Base-by-base conservation (phyloP, 2,888 invertebrate species). In the Adineta ricciae region DNA sequence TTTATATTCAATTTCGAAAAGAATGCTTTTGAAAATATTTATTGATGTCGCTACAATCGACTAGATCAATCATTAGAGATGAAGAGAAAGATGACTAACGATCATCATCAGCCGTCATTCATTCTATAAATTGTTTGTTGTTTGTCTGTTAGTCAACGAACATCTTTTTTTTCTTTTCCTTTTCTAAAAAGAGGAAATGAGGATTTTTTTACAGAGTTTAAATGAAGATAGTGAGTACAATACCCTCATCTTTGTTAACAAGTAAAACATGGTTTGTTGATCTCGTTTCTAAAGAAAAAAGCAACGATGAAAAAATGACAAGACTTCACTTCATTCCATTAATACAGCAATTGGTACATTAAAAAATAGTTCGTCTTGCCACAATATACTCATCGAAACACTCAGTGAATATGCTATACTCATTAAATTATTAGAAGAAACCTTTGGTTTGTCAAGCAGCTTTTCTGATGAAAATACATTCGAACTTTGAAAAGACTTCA, bases 341-440 rank as follows among this genome's bases (percentile, higher is more conserved):
- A 2, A 9, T 11, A 78, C 64, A 64, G 32, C 64, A 19, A 85
- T 85, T 49, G 85, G 84, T 46, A 73, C 84, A 24, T 52, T 85
- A 38, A 85, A 83, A 49, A 78, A 85, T 49, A 84, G 85, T n/a
- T 85, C 85, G n/a, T 64, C 83, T 8, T 83, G 52, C 19, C 72
- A 73, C 27, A 83, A 83, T 52, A 85, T 84, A 32, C 78, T 85
- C 41, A 50, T 83, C n/a, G 84, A 85, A 84, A 82, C 50, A 84
- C 78, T 78, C 2, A 56, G 82, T 52, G 41, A 73, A 54, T 84
- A 85, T 56, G 54, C 85, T 0, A n/a, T n/a, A n/a, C n/a, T n/a
- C n/a, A n/a, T n/a, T n/a, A 85, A 85, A 49, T 46, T 50, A 8
- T 49, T 85, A 24, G 36, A 84, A 8, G 84, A 78, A 46, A 72